phyloP scores from a whole-genome alignment of 2,797 vertebrate genomes.

The Trachops cirrhosus region DNA sequence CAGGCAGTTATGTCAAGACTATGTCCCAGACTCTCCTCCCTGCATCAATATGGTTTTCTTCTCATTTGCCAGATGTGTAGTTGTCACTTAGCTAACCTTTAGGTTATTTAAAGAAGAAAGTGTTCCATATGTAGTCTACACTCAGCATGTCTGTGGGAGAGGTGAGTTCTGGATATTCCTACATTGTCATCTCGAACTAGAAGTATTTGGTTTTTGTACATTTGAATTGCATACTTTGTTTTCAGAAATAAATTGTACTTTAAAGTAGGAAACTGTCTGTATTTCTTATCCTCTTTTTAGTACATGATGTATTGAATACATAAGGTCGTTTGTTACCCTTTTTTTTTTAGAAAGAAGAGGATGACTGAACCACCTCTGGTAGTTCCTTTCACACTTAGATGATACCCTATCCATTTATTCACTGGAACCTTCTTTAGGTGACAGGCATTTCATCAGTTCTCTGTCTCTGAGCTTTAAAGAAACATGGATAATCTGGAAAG shows the following conservation, averaged over 20 bases:
- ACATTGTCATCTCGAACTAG: not conserved
- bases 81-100: not conserved
- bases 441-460: not conserved
- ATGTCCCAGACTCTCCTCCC: not conserved
- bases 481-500: not conserved
- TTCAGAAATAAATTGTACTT: conserved; percentile 1
- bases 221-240: not conserved
- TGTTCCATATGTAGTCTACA: not conserved
- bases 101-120: not conserved
- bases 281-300: not conserved
- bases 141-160: not conserved
- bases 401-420: not conserved
- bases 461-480: conserved; percentile 1
- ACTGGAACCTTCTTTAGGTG: not conserved
- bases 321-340: not conserved
- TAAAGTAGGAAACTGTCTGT: not conserved
- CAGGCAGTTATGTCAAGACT: not conserved
- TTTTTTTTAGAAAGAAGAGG: not conserved
- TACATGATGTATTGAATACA: not conserved
- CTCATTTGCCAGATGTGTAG: not conserved
- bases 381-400: not conserved
- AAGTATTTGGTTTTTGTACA: not conserved
- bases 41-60: not conserved
- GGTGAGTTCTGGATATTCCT: not conserved
- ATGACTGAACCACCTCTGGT: not conserved